Evolutionary conservation across 2,113 vertebrate genomes (phyloP).

Genomic region (Odocoileus virginianus): DNA sequence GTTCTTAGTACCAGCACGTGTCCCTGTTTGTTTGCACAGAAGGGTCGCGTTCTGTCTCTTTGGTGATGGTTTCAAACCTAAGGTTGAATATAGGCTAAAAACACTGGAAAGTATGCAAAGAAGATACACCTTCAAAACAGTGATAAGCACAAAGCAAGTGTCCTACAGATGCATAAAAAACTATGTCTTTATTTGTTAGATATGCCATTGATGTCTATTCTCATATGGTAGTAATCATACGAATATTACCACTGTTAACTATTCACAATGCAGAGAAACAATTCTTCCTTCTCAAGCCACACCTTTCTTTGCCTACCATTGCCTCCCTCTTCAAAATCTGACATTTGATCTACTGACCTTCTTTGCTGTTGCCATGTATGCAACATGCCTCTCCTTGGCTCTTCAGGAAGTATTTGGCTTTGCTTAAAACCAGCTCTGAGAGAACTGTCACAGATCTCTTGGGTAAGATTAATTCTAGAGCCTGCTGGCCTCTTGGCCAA

Average conservation of each 20-base stretch:
- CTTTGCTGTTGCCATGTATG: neutral
- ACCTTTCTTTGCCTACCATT: neutral
- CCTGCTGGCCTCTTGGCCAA: slow-evolving; percentile 21
- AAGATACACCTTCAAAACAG: neutral
- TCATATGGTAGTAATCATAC: neutral
- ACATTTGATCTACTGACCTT: neutral
- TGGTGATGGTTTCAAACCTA: neutral
- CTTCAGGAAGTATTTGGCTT: neutral
- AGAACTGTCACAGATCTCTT: slow-evolving; percentile 30
- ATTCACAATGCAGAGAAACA: neutral
- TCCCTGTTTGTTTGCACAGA: neutral
- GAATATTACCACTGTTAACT: neutral
- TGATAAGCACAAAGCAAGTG: neutral
- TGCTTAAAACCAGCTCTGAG: slow-evolving; percentile 17
- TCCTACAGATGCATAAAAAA: neutral
- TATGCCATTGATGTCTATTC: neutral
- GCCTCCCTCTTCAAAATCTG: neutral
- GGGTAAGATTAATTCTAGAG: slow-evolving; percentile 54
- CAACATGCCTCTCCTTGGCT: neutral
- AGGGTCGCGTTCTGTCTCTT: neutral
- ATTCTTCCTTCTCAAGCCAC: neutral
- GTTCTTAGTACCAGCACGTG: neutral
- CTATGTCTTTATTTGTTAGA: neutral
- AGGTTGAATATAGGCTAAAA: neutral
- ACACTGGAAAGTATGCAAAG: neutral